A percentile compares a stretch with the other conserved stretches of the same genome.
These are phyloP conservation scores for Condylura cristata DNA, from an alignment of 2,113 vertebrate genomes.

Conservation along the genomic window DNA sequence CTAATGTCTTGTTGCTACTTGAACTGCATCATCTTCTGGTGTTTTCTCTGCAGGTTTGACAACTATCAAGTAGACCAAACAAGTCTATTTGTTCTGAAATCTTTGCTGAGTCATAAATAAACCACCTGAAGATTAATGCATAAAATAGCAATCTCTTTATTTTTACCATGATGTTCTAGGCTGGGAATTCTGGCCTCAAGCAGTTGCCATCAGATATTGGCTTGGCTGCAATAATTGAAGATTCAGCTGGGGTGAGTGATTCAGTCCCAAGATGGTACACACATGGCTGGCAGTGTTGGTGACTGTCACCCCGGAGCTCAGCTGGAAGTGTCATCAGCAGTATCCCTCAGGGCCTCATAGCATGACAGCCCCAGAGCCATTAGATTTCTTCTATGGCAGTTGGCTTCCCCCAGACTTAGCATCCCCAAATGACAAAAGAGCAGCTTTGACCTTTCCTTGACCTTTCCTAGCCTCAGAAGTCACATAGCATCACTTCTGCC, in stretches of 20 bases:
- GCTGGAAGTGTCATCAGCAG: accelerated
- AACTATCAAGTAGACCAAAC: not conserved
- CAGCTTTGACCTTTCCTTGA: not conserved
- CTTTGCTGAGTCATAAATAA: not conserved
- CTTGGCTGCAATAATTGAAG: not conserved
- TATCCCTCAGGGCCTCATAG: not conserved
- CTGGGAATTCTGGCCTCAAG: not conserved
- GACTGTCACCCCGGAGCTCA: not conserved
- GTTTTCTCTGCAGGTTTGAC: not conserved
- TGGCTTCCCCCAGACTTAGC: not conserved
- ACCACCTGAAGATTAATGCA: no score
- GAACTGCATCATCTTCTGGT: not conserved
- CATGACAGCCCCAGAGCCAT: not conserved
- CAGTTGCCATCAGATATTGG: accelerated
- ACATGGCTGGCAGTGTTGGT: not conserved
- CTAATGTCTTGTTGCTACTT: not conserved
- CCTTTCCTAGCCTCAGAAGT: not conserved
- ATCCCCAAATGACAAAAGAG: not conserved
- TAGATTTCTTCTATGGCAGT: not conserved
- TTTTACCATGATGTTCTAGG: not conserved
- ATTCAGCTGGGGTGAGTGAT: not conserved
- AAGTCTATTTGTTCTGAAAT: not conserved
- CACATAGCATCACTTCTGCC: not conserved
- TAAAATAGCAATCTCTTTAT: not conserved
- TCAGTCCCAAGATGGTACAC: no score